phyloP scores from a whole-genome alignment of 2,113 vertebrate genomes.

The Solenodon paradoxus region DNA sequence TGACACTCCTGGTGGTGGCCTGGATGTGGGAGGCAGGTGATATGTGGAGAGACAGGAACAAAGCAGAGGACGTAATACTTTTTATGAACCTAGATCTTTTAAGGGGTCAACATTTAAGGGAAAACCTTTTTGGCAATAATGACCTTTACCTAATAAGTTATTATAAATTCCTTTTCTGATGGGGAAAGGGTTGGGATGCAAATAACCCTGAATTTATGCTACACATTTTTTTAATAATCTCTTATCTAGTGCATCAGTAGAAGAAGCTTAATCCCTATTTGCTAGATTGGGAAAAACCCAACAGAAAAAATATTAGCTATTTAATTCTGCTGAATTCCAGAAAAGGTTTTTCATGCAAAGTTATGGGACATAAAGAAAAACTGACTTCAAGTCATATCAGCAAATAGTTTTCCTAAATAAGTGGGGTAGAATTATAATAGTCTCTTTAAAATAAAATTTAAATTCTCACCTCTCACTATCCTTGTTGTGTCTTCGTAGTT shows the following conservation, averaged over 20 bases:
- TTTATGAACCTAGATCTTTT: not conserved
- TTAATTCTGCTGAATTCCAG: not conserved
- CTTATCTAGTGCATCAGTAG: not conserved
- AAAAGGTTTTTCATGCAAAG: not conserved
- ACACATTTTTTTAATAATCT: not conserved
- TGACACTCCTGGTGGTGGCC: not conserved
- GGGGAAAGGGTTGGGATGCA: not conserved
- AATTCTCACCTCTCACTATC: not conserved
- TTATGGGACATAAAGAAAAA: constrained; percentile 11
- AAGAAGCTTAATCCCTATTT: not conserved
- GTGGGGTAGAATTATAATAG: constrained; percentile 63
- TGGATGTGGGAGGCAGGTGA: not conserved
- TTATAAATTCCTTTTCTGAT: not conserved
- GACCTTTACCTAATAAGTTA: not conserved
- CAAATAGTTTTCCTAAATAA: constrained; percentile 40
- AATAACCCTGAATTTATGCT: not conserved
- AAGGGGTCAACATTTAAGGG: not conserved
- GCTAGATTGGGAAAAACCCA: not conserved
- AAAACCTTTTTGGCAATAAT: not conserved
- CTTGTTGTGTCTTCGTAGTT: constrained; percentile 16
- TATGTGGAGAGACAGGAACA: not conserved
- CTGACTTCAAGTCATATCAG: constrained; percentile 36
- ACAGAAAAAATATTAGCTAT: not conserved
- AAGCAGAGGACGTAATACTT: not conserved
- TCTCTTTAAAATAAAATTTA: constrained; percentile 72